Evolutionary conservation across 2,113 vertebrate species (phyloP).

Genomic region (Muntiacus reevesi): DNA sequence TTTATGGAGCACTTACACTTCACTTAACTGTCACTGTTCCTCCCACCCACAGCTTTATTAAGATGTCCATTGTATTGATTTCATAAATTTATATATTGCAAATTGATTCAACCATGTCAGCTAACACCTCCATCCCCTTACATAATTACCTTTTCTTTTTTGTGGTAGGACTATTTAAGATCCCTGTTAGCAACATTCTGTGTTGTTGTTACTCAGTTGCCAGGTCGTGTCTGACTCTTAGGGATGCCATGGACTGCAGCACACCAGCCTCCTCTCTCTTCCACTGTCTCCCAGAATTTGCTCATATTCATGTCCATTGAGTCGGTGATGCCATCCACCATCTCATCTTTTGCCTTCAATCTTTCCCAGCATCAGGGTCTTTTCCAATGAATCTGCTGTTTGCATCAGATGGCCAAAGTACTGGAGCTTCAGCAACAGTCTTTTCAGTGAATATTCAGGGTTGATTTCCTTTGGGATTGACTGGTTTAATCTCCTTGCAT

Average conservation of each 20-base stretch:
- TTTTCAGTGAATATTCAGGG: not conserved
- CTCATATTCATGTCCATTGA: not conserved
- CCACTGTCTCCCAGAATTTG: not conserved
- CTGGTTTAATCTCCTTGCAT: not conserved
- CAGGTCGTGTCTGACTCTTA: not conserved
- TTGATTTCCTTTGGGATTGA: not conserved
- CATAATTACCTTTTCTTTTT: not conserved
- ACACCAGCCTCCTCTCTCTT: not conserved
- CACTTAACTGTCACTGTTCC: not conserved
- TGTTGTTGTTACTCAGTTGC: not conserved
- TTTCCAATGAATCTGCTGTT: not conserved
- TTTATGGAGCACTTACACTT: not conserved
- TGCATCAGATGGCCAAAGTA: not conserved
- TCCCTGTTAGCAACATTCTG: not conserved
- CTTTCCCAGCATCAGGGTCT: not conserved
- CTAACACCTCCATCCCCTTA: not conserved
- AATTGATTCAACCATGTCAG: not conserved
- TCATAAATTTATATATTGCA: not conserved
- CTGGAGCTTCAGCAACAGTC: not conserved
- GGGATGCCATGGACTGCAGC: not conserved
- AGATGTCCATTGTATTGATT: not conserved
- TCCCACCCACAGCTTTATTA: not conserved
- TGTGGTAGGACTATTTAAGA: not conserved
- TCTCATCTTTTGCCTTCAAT: not conserved
- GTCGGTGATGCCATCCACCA: not conserved